Conservation (phyloP, 1,140 invertebrate genomes). For the Zophobas morio region DNA sequence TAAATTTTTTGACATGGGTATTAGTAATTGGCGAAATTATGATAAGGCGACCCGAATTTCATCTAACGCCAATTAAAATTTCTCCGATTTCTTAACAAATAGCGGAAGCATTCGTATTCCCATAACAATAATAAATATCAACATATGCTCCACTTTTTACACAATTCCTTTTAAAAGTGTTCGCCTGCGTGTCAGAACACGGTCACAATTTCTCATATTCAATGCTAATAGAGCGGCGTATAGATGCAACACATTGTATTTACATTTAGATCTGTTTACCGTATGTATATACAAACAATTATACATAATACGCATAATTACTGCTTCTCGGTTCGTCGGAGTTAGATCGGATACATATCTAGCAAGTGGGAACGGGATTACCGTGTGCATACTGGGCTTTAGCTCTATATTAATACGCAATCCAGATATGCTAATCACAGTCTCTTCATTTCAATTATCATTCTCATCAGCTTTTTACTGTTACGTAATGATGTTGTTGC, state of each 20-base stretch:
- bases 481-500: conserved; percentile 29
- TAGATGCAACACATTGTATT: conserved; percentile 44
- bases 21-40: not conserved
- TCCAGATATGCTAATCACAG: conserved; percentile 50
- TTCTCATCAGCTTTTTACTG: conserved; percentile 47
- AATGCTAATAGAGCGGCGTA: conserved; percentile 49
- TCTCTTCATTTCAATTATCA: conserved; percentile 48
- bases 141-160: conserved; percentile 49
- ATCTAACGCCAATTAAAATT: conserved; percentile 11
- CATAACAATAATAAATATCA: conserved; percentile 46
- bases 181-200: conserved; percentile 50
- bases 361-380: conserved; percentile 50
- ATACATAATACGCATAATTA: conserved; percentile 56
- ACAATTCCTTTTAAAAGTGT: conserved; percentile 27
- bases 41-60: not conserved
- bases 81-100: conserved; percentile 37
- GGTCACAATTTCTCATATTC: conserved; percentile 54
- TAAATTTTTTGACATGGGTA: not conserved
- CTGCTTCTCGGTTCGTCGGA: conserved; percentile 47
- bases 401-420: conserved; percentile 44
- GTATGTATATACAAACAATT: conserved; percentile 54
- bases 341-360: conserved; percentile 53
- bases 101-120: conserved; percentile 36
- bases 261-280: conserved; percentile 43
- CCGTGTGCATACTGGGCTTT: conserved; percentile 43